phyloP scores from a whole-genome alignment of 2,888 invertebrate species.

The Petrolisthes cinctipes region DNA sequence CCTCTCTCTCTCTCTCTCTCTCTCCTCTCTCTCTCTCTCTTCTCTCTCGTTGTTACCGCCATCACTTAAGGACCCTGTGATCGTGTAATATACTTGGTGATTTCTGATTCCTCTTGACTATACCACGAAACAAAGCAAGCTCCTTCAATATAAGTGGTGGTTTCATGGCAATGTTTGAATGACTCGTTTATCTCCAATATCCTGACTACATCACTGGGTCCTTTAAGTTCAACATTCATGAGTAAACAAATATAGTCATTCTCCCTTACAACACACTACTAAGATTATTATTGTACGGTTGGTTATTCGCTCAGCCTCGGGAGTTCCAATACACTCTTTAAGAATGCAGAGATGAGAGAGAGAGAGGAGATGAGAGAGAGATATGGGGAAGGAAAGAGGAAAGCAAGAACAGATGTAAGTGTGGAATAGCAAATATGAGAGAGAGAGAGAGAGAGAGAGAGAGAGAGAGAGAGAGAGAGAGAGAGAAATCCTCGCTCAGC shows the following conservation, averaged over 20 bases:
- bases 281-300: background rate
- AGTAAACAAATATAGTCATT: too few relatives aligned
- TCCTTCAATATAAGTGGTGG: too few relatives aligned
- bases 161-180: too few relatives aligned
- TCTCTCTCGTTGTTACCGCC: background rate
- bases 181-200: too few relatives aligned
- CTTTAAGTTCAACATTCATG: too few relatives aligned
- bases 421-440: constrained; percentile 13
- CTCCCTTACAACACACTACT: too few relatives aligned
- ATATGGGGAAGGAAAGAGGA: background rate
- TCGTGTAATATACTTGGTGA: background rate
- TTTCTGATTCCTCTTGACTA: too few relatives aligned
- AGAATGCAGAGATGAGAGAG: background rate
- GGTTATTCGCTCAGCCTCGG: background rate
- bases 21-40: background rate
- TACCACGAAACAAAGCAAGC: too few relatives aligned
- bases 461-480: constrained; percentile 28
- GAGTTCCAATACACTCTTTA: too few relatives aligned
- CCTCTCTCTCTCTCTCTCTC: background rate
- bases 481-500: background rate
- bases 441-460: constrained; percentile 30
- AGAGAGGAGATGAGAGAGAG: background rate
- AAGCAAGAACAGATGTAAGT: background rate
- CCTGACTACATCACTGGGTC: too few relatives aligned
- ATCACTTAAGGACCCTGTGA: background rate